Conservation (phyloP, 2,888 invertebrate species). For the Caenorhabditis sp. region DNA sequence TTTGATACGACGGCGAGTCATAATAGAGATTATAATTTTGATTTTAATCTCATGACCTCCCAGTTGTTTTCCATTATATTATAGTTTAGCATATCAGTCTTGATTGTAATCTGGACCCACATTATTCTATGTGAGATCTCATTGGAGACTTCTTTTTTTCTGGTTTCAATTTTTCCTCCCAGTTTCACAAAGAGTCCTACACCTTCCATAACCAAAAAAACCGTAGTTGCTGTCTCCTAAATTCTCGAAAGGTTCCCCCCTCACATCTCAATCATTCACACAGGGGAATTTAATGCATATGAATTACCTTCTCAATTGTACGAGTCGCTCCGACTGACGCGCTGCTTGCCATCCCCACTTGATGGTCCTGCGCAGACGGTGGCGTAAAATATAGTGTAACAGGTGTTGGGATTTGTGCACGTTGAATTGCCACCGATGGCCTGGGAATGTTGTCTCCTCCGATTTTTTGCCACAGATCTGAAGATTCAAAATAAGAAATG, state of each 20-base stretch:
- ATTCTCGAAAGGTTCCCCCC: background rate
- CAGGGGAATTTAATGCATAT: background rate
- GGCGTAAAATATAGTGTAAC: no score
- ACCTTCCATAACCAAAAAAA: background rate
- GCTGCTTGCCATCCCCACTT: constrained; percentile 4
- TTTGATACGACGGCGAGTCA: background rate
- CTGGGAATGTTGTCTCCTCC: background rate
- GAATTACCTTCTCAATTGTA: constrained; percentile 46
- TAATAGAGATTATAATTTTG: background rate
- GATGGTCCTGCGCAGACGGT: constrained; percentile 8
- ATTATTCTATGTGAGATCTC: no score
- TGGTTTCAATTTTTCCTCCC: background rate
- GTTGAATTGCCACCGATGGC: background rate
- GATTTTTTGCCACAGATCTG: constrained; percentile 42
- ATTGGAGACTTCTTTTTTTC: no score
- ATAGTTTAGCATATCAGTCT: no score
- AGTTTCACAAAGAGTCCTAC: background rate
- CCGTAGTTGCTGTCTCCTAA: no score
- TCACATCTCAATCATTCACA: constrained; percentile 1
- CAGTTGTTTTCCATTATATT: no score
- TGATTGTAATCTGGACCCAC: no score
- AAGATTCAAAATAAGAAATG: background rate
- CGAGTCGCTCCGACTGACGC: constrained; percentile 10
- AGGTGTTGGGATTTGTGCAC: background rate
- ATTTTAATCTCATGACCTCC: background rate